Evolutionary conservation across 2,113 vertebrate species (phyloP), one percentile per base, ranked within the genome.

Genomic region (Mixornis gularis): DNA sequence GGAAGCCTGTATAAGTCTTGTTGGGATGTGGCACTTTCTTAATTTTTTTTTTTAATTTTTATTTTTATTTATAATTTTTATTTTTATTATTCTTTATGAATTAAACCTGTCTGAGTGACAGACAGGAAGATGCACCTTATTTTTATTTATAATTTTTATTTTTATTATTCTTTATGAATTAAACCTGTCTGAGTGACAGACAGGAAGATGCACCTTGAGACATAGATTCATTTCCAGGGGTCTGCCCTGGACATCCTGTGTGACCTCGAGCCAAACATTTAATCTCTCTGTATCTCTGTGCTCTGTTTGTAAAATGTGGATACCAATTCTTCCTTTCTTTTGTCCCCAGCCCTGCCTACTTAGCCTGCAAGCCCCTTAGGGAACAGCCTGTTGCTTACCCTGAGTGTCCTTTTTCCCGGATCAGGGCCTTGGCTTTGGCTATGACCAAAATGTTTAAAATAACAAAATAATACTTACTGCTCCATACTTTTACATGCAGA

Each of bases 281-380:
- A 65, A 63, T 30, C 3, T 60, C 14, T 82, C 30, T 85, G 7
- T 34, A 72, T 72, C 44, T 12, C 63, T 44, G 17, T 85, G 60
- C 15, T 56, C 59, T 81, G 32, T 72, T 43, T 87, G 46, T 60
- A 92, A 89, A 79, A 79, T 0, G 1, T 43, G 51, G 65, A 41
- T 65, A 77, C 79, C 55, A 87, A n/a, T 73, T 91, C 38, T 89
- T 63, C 43, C 55, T 91, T 94, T 91, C 62, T 90, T 79, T 71
- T 76, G 30, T 46, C 41, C 70, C n/a, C 25, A 69, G 44, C n/a
- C 30, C 43, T 76, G 40, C 24, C 43, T 92, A 21, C 17, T 95
- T 32, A 76, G 49, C 36, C 41, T 53, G n/a, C 62, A 86, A 92
- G 65, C 19, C 68, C 73, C 64, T 93, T 4, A 1, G 46, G 70